These are phyloP conservation scores for Aplodontia rufa DNA, from an alignment of 2,113 vertebrate genomes.

Conservation along the genomic window DNA sequence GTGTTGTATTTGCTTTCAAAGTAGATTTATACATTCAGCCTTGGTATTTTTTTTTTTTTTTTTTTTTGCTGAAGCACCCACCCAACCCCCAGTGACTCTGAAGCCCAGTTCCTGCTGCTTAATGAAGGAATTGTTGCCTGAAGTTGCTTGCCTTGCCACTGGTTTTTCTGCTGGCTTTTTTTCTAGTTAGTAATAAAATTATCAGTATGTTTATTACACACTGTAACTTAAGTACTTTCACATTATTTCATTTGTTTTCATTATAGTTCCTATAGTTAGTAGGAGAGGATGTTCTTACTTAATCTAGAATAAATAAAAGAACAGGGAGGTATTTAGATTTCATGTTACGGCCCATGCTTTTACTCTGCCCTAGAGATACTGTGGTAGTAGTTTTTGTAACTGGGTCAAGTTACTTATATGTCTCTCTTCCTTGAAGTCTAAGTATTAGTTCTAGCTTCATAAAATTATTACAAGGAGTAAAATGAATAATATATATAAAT, in stretches of 20 bases:
- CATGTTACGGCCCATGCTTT: background rate
- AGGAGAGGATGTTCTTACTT: background rate
- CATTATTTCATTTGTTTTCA: background rate
- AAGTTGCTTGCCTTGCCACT: background rate
- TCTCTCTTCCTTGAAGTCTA: background rate
- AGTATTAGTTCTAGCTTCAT: background rate
- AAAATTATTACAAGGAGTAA: conserved; percentile 12
- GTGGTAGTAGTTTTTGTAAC: background rate
- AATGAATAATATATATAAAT: background rate
- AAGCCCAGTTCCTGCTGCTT: background rate
- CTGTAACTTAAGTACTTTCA: conserved; percentile 1
- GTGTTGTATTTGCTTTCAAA: conserved; percentile 12
- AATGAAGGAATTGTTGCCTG: background rate
- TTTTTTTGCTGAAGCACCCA: background rate
- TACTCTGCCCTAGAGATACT: background rate
- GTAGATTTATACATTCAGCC: background rate
- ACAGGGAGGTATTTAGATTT: background rate
- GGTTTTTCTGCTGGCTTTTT: conserved; percentile 26
- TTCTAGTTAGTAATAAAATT: background rate
- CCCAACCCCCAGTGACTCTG: background rate
- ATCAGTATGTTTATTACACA: background rate
- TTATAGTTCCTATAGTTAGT: background rate
- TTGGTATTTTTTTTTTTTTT: background rate
- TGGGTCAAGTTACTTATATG: background rate
- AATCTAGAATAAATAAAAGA: background rate